Percentiles rank a stretch among this genome's conserved stretches.
These are phyloP conservation scores for Petrocephalus microphthalmus DNA, from an alignment of 2,113 vertebrate genomes.

Conservation along the genomic window DNA sequence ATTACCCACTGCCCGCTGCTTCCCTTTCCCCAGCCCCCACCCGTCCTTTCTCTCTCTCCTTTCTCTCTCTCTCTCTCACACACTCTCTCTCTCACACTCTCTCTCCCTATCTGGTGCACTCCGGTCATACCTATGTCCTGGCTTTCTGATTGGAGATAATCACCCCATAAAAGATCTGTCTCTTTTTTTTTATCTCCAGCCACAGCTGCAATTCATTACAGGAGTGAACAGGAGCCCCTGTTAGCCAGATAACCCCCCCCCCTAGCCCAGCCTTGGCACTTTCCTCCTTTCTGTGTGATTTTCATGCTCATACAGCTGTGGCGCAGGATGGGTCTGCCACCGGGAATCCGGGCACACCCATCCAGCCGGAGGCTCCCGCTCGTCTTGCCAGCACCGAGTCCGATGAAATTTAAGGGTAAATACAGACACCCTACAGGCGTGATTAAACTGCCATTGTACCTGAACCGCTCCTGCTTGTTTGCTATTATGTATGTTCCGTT, in stretches of 20 bases:
- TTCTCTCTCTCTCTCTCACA: neutral
- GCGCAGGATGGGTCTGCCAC: neutral
- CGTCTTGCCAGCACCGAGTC: neutral
- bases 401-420: neutral
- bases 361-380: neutral
- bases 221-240: constrained; percentile 43
- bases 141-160: constrained; percentile 57
- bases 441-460: neutral
- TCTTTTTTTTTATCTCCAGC: constrained; percentile 53
- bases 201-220: constrained; percentile 68
- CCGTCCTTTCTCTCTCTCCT: neutral
- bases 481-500: neutral
- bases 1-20: constrained; percentile 18
- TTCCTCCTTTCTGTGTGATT: neutral
- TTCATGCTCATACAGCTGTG: constrained; percentile 16
- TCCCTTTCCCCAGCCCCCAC: neutral
- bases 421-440: neutral
- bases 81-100: neutral
- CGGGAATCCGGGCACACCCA: neutral
- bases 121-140: constrained; percentile 51
- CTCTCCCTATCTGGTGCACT: constrained; percentile 26
- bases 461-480: neutral
- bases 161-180: constrained; percentile 37
- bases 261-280: neutral
- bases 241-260: constrained; percentile 39